Percentiles rank a stretch among this genome's conserved stretches.
Conservation (phyloP, 1,140 invertebrate genomes). For the Episyrphus balteatus region DNA sequence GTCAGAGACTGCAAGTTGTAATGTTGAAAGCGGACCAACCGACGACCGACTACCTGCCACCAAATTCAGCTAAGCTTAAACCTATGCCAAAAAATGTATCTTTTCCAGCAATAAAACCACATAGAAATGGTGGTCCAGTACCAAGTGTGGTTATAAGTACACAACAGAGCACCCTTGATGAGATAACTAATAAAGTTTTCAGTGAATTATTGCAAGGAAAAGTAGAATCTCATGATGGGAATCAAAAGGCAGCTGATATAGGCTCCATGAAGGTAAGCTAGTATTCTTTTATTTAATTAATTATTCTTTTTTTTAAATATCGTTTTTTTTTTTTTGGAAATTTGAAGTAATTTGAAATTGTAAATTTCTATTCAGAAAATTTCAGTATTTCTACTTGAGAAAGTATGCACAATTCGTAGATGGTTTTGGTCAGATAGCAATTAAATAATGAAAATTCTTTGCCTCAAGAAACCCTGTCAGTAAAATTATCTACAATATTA, state of each 20-base stretch:
- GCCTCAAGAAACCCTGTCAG: too few species aligned
- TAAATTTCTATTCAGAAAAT: too few species aligned
- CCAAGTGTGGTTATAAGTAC: background rate
- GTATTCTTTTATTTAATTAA: constrained; percentile 1
- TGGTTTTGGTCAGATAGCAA: too few species aligned
- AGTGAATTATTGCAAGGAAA: constrained; percentile 66
- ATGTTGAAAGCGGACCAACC: constrained; percentile 9
- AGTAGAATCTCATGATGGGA: constrained; percentile 34
- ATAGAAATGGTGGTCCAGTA: background rate
- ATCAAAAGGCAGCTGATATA: constrained; percentile 38
- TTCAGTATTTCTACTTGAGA: too few species aligned
- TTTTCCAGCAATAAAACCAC: background rate
- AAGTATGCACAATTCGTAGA: too few species aligned
- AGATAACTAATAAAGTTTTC: constrained; percentile 76
- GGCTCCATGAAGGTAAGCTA: constrained; percentile 49
- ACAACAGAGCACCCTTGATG: constrained; percentile 50
- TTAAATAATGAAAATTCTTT: too few species aligned
- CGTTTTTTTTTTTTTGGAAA: too few species aligned
- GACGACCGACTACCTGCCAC: background rate
- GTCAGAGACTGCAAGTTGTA: constrained; percentile 40
- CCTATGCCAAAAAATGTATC: background rate
- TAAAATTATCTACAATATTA: too few species aligned
- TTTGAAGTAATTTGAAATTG: too few species aligned
- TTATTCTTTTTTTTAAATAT: too few species aligned
- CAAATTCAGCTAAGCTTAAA: background rate